phyloP scores from a whole-genome alignment of 1,140 invertebrate genomes.

The Leguminivora glycinivorella region DNA sequence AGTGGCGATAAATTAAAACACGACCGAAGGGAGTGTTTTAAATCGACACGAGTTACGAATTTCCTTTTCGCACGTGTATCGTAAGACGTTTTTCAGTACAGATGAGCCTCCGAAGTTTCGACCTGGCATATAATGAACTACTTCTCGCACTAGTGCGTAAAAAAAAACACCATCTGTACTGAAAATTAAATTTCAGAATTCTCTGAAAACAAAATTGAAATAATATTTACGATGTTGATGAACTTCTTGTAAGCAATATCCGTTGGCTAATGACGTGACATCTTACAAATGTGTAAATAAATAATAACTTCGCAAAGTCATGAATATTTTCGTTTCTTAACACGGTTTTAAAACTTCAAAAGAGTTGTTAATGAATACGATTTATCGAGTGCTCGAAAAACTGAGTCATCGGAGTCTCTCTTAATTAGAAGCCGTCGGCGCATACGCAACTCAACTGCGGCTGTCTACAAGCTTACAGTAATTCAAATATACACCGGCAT shows the following conservation, averaged over 20 bases:
- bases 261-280: constrained; percentile 3
- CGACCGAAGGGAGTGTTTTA: too few species aligned
- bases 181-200: not conserved
- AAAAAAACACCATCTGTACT: too few species aligned
- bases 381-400: constrained; percentile 13
- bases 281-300: constrained; percentile 3
- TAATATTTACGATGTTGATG: constrained; percentile 33
- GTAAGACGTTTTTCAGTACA: too few species aligned
- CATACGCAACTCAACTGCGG: not conserved
- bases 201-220: constrained; percentile 29
- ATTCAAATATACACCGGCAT: too few species aligned
- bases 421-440: not conserved
- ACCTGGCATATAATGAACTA: too few species aligned
- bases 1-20: too few species aligned
- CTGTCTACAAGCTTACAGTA: too few species aligned
- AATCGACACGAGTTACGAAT: too few species aligned
- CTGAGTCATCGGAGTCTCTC: not conserved
- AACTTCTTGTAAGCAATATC: constrained; percentile 21
- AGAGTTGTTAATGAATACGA: constrained; percentile 21
- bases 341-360: constrained; percentile 15
- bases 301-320: constrained; percentile 28
- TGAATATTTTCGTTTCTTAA: not conserved
- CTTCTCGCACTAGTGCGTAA: too few species aligned
- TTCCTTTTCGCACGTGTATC: too few species aligned
- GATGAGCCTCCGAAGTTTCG: too few species aligned